These are phyloP conservation scores for Caenorhabditis drosophilae DNA, from an alignment of 2,888 invertebrate species.

Conservation along the genomic window DNA sequence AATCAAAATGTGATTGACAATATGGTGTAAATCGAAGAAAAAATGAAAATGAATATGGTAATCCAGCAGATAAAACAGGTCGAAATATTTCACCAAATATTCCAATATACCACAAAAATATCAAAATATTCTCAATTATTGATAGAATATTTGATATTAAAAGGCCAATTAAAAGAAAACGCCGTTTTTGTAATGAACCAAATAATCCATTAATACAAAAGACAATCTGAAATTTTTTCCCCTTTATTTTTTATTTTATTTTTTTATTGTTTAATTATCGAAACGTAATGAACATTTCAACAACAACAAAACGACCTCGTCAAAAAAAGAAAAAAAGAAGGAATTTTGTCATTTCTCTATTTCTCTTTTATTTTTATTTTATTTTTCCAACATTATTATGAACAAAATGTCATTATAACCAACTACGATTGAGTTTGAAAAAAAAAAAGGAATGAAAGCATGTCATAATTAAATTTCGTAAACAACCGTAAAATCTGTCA, in stretches of 20 bases:
- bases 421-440: too few species aligned
- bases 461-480: too few species aligned
- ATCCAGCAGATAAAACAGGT: slow-evolving; percentile 52
- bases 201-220: slow-evolving; percentile 58
- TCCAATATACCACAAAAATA: slow-evolving; percentile 59
- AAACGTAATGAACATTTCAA: too few species aligned
- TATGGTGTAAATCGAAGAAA: slow-evolving; percentile 58
- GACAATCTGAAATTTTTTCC: slow-evolving; percentile 49
- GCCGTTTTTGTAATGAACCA: slow-evolving; percentile 55
- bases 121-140: slow-evolving; percentile 45
- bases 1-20: slow-evolving; percentile 57
- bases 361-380: not conserved
- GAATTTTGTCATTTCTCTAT: too few species aligned
- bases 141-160: slow-evolving; percentile 49
- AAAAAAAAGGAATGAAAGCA: too few species aligned
- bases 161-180: slow-evolving; percentile 50
- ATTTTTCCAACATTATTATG: not conserved
- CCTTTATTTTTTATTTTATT: not conserved
- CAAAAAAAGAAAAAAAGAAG: too few species aligned
- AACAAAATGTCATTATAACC: too few species aligned
- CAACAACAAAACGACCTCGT: too few species aligned
- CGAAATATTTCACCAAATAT: slow-evolving; percentile 49
- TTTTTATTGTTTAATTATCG: too few species aligned
- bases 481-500: too few species aligned
- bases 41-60: slow-evolving; percentile 61